These are phyloP conservation scores for Bufotes viridis DNA, from an alignment of 2,797 vertebrate genomes.

Conservation along the genomic window DNA sequence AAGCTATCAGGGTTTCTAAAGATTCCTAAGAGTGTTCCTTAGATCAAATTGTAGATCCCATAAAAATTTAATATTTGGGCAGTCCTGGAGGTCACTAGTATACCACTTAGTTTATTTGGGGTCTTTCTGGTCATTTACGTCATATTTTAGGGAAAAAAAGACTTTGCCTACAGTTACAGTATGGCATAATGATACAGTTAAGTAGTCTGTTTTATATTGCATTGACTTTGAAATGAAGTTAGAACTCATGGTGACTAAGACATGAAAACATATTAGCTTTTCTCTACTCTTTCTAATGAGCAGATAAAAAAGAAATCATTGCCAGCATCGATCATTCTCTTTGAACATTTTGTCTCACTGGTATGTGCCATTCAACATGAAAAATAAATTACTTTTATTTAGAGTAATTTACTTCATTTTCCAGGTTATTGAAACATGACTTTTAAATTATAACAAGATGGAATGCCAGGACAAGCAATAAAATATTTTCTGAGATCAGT, in stretches of 20 bases:
- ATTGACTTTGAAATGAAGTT: conserved; percentile 14
- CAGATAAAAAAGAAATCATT: conserved; percentile 33
- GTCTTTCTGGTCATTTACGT: not conserved
- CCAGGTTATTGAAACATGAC: conserved; percentile 21
- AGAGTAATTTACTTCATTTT: conserved; percentile 31
- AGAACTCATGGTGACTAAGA: not conserved
- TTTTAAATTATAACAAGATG: not conserved
- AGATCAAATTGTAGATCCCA: not conserved
- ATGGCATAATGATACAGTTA: not conserved
- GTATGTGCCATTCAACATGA: conserved; percentile 24
- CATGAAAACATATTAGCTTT: conserved; percentile 30
- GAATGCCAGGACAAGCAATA: not conserved
- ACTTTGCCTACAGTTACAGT: not conserved
- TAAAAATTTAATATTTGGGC: not conserved
- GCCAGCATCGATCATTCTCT: conserved; percentile 10
- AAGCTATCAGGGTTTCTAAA: conserved; percentile 3
- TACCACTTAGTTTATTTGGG: not conserved
- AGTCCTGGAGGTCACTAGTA: not conserved
- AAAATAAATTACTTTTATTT: conserved; percentile 43
- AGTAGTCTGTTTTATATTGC: not conserved
- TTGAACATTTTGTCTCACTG: conserved; percentile 25
- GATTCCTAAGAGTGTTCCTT: not conserved
- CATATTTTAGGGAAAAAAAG: not conserved
- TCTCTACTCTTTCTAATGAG: conserved; percentile 20
- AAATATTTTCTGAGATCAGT: not conserved